A percentile compares a stretch with the other conserved stretches of the same genome.
phyloP scores from a whole-genome alignment of 2,113 vertebrate genomes.

The Tiliqua scincoides region DNA sequence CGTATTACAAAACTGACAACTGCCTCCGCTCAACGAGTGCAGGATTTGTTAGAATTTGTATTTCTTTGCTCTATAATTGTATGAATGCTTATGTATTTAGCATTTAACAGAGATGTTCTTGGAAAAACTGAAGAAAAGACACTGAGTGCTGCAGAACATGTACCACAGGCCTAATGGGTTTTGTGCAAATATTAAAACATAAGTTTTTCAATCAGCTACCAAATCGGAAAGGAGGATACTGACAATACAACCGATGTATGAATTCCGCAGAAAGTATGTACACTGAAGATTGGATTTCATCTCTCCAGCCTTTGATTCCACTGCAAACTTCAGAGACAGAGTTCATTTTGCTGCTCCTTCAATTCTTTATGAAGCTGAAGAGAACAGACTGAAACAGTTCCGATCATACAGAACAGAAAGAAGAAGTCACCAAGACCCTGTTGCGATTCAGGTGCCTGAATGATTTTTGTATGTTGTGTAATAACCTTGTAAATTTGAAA shows the following conservation, averaged over 20 bases:
- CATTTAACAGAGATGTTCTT: not conserved
- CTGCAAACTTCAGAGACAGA: not conserved
- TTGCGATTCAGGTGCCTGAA: not conserved
- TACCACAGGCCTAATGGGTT: not conserved
- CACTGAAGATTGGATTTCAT: not conserved
- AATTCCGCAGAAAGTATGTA: not conserved
- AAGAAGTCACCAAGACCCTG: not conserved
- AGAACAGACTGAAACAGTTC: not conserved
- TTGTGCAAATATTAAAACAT: not conserved
- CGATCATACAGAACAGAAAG: not conserved
- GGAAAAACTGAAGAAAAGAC: not conserved
- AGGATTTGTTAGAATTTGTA: not conserved
- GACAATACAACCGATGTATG: not conserved
- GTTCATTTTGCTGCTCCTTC: not conserved
- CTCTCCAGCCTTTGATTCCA: not conserved
- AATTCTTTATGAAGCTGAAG: not conserved
- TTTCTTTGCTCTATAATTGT: too few relatives aligned
- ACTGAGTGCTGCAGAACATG: not conserved
- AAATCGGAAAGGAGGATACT: not conserved
- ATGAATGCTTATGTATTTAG: too few relatives aligned
- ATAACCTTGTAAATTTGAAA: not conserved
- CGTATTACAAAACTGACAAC: not conserved
- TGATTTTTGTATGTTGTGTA: not conserved
- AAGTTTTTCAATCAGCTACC: not conserved
- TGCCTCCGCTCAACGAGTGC: not conserved